Evolutionary conservation across 1,140 invertebrate genomes (phyloP), one percentile per base, ranked within the genome.

Genomic region (Acarapis woodi): DNA sequence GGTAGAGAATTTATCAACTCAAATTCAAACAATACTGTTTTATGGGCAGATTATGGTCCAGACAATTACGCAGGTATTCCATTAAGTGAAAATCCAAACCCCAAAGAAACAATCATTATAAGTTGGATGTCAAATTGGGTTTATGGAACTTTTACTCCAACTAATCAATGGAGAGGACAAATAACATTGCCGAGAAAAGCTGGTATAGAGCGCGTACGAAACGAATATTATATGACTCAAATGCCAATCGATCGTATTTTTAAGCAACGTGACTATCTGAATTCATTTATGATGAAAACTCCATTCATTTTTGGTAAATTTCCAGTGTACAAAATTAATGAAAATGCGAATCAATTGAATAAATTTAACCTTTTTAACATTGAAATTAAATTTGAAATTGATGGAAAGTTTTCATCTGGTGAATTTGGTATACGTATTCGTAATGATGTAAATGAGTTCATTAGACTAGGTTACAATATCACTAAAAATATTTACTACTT

Each of bases 101-200:
- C 15, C 9, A 14, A 29, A 10, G 21, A 10, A 12, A 24, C 16
- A 4, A 16, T 41, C 25, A 37, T 41, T 20, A 25, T 6, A n/a
- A n/a, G n/a, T 24, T 41, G 40, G 40, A 38, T 38, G 35, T 28
- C 10, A 19, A 41, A 37, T 24, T 37, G 34, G 40, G 15, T 2
- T 16, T 41, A 41, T 22, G 40, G n/a, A 10, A 8, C 4, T 3
- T 9, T 14, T 15, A n/a, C n/a, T 6, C 35, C 40, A 6, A 41
- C 40, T 3, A 24, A n/a, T 12, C 23, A 24, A 3, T 41, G 40
- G 40, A 21, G 40, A 31, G 40, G 40, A 37, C 26, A 31, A 10
- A 31, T n/a, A 14, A 38, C 35, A 10, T 18, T 41, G 3, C 34
- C 40, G 12, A 24, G 40, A 30, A 15, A n/a, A 5, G 8, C 38